Evolutionary conservation across 2,888 invertebrate species (phyloP).

Genomic region (Tholera decimalis): DNA sequence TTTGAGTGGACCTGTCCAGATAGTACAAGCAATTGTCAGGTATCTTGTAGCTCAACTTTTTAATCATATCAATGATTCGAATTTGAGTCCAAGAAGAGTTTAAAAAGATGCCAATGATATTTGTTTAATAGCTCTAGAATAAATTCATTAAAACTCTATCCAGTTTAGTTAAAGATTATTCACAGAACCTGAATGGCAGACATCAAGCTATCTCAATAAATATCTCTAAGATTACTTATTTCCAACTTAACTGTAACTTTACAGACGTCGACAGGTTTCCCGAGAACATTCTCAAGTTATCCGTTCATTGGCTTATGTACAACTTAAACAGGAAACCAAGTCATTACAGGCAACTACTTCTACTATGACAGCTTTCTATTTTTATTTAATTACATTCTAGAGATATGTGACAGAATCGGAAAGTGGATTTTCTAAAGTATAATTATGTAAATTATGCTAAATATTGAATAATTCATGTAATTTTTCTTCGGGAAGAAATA

Average conservation of each 20-base stretch:
- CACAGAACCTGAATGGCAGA: background rate
- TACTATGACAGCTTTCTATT: slow-evolving; percentile 51
- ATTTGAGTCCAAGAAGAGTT: too few relatives aligned
- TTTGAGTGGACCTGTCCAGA: too few relatives aligned
- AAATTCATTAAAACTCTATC: background rate
- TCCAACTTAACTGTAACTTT: slow-evolving; percentile 15
- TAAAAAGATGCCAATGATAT: too few relatives aligned
- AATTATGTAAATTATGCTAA: background rate
- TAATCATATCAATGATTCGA: too few relatives aligned
- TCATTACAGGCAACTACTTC: slow-evolving; percentile 26
- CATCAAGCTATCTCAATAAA: background rate
- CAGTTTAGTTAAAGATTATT: background rate
- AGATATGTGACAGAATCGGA: background rate
- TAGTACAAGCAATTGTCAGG: too few relatives aligned
- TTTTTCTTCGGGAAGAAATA: too few relatives aligned
- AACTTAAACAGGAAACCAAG: slow-evolving; percentile 57
- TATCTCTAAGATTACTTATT: slow-evolving; percentile 23
- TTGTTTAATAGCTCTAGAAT: too few relatives aligned
- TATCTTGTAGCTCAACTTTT: too few relatives aligned
- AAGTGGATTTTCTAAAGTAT: background rate
- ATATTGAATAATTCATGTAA: background rate
- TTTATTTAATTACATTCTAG: slow-evolving; percentile 8
- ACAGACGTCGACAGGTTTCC: slow-evolving; percentile 29
- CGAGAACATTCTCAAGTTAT: slow-evolving; percentile 38
- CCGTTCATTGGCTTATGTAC: slow-evolving; percentile 54